phyloP scores from a whole-genome alignment of 2,888 invertebrate genomes.

The Pyrgus malvae region DNA sequence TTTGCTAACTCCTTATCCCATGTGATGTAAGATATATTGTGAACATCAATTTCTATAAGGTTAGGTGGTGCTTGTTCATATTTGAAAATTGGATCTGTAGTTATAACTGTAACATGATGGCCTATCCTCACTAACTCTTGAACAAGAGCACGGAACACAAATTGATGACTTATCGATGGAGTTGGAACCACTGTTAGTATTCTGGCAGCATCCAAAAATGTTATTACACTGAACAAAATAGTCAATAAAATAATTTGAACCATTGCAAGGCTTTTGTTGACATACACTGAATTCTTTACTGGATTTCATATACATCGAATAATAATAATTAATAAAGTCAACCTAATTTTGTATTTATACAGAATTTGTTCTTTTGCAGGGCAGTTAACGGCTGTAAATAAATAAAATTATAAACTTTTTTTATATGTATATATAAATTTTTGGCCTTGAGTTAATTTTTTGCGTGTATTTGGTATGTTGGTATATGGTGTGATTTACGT shows the following conservation, averaged over 20 bases:
- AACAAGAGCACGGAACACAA: slow-evolving; percentile 52
- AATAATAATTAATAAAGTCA: too few relatives aligned
- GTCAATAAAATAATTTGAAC: background rate
- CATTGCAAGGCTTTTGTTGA: background rate
- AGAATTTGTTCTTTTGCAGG: too few relatives aligned
- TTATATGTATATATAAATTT: too few relatives aligned
- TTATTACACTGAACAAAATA: background rate
- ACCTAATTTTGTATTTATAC: too few relatives aligned
- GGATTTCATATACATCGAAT: too few relatives aligned
- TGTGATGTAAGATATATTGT: background rate
- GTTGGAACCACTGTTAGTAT: slow-evolving; percentile 55
- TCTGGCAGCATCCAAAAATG: slow-evolving; percentile 39
- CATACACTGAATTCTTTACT: too few relatives aligned
- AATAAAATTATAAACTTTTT: too few relatives aligned
- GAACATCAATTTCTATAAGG: background rate
- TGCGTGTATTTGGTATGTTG: too few relatives aligned
- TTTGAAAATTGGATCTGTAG: slow-evolving; percentile 53
- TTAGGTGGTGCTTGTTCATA: slow-evolving; percentile 31
- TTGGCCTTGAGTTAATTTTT: too few relatives aligned
- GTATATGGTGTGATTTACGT: too few relatives aligned
- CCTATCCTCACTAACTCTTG: slow-evolving; percentile 58
- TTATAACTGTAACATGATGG: slow-evolving; percentile 60
- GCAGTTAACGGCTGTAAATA: too few relatives aligned
- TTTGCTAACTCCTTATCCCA: too few relatives aligned
- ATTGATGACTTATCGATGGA: slow-evolving; percentile 64